A percentile compares a stretch with the other conserved stretches of the same genome.
phyloP scores from a whole-genome alignment of 1,140 invertebrate species.

The Hesperophylax magnus region DNA sequence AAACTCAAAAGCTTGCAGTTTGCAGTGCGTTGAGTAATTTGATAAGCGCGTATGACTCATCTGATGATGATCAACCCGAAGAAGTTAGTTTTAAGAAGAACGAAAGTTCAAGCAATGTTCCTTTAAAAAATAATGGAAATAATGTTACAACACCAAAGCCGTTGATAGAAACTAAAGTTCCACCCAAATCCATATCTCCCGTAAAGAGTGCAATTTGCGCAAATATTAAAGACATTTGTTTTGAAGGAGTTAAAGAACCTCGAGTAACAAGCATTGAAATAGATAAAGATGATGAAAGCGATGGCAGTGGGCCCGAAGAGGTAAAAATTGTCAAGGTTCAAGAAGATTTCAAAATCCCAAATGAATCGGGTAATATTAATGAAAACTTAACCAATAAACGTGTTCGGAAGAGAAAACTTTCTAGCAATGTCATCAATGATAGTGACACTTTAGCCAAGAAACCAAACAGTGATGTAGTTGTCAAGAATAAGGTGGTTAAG shows the following conservation, averaged over 20 bases:
- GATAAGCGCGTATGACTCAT: slow-evolving; percentile 70
- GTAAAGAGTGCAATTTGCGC: too few relatives aligned
- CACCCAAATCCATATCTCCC: too few relatives aligned
- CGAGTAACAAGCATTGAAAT: too few relatives aligned
- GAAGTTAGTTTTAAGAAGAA: slow-evolving; percentile 13
- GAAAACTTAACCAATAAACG: slow-evolving; percentile 17
- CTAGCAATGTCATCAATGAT: slow-evolving; percentile 54
- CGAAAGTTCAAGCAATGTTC: slow-evolving; percentile 36
- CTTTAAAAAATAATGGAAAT: slow-evolving; percentile 23
- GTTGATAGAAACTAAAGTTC: slow-evolving; percentile 10
- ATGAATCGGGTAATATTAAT: slow-evolving; percentile 39
- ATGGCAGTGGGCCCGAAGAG: slow-evolving; percentile 69
- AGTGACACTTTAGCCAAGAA: slow-evolving; percentile 37
- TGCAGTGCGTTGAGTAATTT: slow-evolving; percentile 70
- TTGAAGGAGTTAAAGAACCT: neutral
- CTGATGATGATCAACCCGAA: slow-evolving; percentile 65
- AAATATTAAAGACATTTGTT: neutral
- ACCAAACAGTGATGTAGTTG: neutral
- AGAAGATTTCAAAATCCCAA: slow-evolving; percentile 35
- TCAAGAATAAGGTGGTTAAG: neutral
- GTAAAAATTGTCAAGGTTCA: slow-evolving; percentile 58
- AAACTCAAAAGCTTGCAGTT: slow-evolving; percentile 54
- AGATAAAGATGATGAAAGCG: slow-evolving; percentile 54
- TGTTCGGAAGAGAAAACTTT: slow-evolving; percentile 45
- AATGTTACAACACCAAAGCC: neutral